Base-by-base conservation (phyloP, 2,113 vertebrate genomes). In the Perca flavescens region DNA sequence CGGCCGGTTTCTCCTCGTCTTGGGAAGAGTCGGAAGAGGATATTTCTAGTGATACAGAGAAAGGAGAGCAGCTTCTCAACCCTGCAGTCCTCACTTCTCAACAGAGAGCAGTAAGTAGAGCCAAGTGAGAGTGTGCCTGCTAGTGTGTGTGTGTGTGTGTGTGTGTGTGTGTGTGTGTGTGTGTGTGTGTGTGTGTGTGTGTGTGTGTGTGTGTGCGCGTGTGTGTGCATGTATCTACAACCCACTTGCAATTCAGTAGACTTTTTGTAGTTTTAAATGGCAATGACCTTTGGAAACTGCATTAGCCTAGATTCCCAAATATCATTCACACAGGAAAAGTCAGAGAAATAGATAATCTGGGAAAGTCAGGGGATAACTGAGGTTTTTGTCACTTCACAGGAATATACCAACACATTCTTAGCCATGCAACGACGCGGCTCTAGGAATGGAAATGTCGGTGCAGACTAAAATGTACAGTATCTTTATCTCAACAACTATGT, bases 21-120 rank as follows among this genome's bases (percentile, higher is more conserved):
- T 99, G 97, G 94, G 98, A 99, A 40, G 98, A 99, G 86, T 99
- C 98, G 0, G 98, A 99, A 86, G 98, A 99, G 68, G 98, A 99
- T 83, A 96, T 98, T 66, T 99, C 98, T 92, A 99, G 98, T 0
- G 98, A 99, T 68, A 96, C 98, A 0, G 98, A 99, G 88, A 96
- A 96, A 56, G 95, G 95, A 5, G 91, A 96, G 76, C 96, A 96
- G 74, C 96, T 96, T 70, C 95, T 95, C 28, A 91, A 92, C 75
- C 94, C 97, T 0, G 95, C 95, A 8, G 95, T 96, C 80, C 95
- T 99, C 57, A 97, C 96, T 79, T 97, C 98, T 4, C 92, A 97
- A 86, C 96, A 97, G 93, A 98, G 95, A 94, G 98, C 98, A 87
- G 98, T 99, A 89, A 98, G 98, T 96, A 54, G 64, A 61, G 14